Conservation (phyloP, 2,797 vertebrate species). For the Hemibagrus guttatus region DNA sequence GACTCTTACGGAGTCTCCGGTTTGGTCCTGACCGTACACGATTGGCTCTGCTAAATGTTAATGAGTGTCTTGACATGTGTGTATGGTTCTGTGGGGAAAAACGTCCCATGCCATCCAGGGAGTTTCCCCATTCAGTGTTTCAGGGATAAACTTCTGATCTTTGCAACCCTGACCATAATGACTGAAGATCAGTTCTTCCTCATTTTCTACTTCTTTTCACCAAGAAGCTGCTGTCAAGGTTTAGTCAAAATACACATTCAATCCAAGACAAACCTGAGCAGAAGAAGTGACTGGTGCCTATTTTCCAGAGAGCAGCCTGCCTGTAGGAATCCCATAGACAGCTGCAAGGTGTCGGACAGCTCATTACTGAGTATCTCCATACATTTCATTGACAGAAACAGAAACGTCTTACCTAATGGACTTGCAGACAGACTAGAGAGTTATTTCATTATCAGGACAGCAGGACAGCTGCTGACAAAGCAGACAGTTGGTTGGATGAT, state of each 20-base stretch:
- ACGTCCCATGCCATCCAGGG: background rate
- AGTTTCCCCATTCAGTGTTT: background rate
- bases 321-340: background rate
- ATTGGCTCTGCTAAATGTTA: background rate
- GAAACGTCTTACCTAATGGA: constrained; percentile 3
- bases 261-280: background rate
- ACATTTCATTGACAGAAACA: constrained; percentile 5
- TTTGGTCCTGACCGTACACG: background rate
- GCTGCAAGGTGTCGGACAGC: background rate
- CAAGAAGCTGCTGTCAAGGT: background rate
- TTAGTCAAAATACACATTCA: constrained; percentile 8
- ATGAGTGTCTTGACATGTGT: background rate
- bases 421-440: constrained; percentile 1
- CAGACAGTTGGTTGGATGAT: background rate
- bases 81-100: background rate
- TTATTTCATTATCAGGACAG: constrained; percentile 31
- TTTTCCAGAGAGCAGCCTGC: background rate
- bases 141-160: background rate
- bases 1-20: too few species aligned
- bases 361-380: constrained; percentile 30
- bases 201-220: background rate
- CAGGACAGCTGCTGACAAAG: constrained; percentile 41
- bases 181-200: background rate
- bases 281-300: background rate
- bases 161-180: background rate